Base-by-base conservation (phyloP, 2,888 invertebrate species). In the Acrobasis repandana region DNA sequence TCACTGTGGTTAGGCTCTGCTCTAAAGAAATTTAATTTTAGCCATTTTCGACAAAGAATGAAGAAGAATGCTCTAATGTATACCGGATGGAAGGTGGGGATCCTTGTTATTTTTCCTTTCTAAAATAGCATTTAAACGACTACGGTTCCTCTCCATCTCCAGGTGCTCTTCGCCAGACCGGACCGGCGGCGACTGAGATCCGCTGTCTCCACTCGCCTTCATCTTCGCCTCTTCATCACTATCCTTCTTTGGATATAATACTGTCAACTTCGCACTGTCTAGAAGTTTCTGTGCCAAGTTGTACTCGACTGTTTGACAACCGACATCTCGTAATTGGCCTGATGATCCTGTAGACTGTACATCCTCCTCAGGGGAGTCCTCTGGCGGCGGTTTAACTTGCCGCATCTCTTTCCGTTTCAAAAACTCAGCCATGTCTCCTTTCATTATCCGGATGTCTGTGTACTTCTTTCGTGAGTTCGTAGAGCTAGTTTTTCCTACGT, bases 391-490 rank as follows among this genome's bases (percentile, higher is more conserved):
- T 4, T 68, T 61, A 50, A 20, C 18, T 33, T 85, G 82, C 65
- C 88, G 77, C 65, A 86, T 56, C 65, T 90, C 90, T 82, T 84
- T 93, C 63, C 88, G 77, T 75, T 76, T 92, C 46, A 84, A 71
- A 70, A 87, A 92, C 61, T 92, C 92, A 0, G 88, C 87, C 90
- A 91, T 91, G 59, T 92, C 92, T 14, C 90, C 93, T 73, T 91
- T 92, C 71, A 86, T 88, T 11, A 91, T 84, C 61, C 77, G 72
- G 18, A 88, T 70, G 50, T 88, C 88, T 9, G 79, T 69, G 11
- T 70, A 66, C 68, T 85, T 89, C 70, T 85, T 88, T 28, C 83
- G 81, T 18, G 80, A 69, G 67, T 75, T 85, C 10, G 73, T 73
- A n/a, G 80, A 82, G 66, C 76, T 80, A n/a, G 76, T 79, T 71